phyloP scores from a whole-genome alignment of 2,797 vertebrate species.

The Valencia hispanica region DNA sequence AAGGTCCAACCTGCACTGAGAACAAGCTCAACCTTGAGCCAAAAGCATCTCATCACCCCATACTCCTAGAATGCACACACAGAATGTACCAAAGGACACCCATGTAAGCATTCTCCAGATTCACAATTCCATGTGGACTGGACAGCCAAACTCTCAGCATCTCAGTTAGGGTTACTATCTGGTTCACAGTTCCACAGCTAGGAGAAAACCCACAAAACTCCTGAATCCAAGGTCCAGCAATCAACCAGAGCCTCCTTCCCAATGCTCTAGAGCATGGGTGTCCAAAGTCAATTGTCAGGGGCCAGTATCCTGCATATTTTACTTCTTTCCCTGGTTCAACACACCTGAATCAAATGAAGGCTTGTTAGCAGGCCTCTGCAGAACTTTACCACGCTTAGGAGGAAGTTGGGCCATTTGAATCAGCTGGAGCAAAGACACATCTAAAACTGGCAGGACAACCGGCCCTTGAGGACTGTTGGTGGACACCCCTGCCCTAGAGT shows the following conservation, averaged over 20 bases:
- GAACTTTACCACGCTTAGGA: too few species aligned
- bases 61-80: not conserved
- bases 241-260: not conserved
- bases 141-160: not conserved
- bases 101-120: not conserved
- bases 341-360: too few species aligned
- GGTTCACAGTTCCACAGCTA: not conserved
- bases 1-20: not conserved
- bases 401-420: too few species aligned
- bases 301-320: too few species aligned
- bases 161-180: not conserved
- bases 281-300: too few species aligned
- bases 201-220: not conserved
- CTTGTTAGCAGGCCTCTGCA: too few species aligned
- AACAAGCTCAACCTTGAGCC: not conserved
- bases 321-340: too few species aligned
- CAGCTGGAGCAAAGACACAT: too few species aligned
- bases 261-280: too few species aligned
- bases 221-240: not conserved
- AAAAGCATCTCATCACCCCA: not conserved
- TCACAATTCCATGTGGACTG: not conserved
- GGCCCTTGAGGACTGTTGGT: too few species aligned
- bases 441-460: too few species aligned
- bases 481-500: too few species aligned
- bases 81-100: not conserved